A percentile compares a stretch with the other conserved stretches of the same genome.
Conservation (phyloP, 2,797 vertebrate genomes). For the Periparus ater region DNA sequence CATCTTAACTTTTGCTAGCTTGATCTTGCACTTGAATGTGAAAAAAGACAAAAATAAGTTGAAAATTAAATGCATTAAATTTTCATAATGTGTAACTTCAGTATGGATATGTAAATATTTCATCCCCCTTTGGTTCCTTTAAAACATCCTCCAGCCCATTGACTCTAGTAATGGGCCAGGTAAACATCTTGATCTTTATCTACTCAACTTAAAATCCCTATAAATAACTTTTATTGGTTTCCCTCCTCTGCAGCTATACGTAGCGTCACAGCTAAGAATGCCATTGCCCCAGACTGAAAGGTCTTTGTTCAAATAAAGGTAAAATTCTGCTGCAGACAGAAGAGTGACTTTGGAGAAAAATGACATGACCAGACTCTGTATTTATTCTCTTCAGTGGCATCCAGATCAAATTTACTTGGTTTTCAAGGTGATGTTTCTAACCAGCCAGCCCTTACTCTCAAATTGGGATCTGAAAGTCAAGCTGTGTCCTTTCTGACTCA, state of each 20-base stretch:
- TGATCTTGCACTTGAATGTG: background rate
- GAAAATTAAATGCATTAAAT: conserved; percentile 24
- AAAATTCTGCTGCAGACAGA: conserved; percentile 1
- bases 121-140: conserved; percentile 8
- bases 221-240: conserved; percentile 43
- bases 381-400: conserved; percentile 36
- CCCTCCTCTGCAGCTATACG: background rate
- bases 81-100: background rate
- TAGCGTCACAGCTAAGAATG: conserved; percentile 8
- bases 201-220: conserved; percentile 26
- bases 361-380: background rate
- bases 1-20: background rate
- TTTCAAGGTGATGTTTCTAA: conserved; percentile 59
- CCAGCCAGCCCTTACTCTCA: conserved; percentile 43
- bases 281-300: background rate
- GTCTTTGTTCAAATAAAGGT: background rate
- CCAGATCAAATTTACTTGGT: conserved; percentile 50
- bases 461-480: conserved; percentile 56
- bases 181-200: conserved; percentile 50
- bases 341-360: conserved; percentile 40
- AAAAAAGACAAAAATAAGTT: background rate
- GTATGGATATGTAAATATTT: conserved; percentile 7
- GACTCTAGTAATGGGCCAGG: conserved; percentile 24
- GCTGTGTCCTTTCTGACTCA: conserved; percentile 52
- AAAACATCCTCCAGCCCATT: conserved; percentile 18